phyloP scores from a whole-genome alignment of 2,797 vertebrate genomes.

The Peromyscus attwateri region DNA sequence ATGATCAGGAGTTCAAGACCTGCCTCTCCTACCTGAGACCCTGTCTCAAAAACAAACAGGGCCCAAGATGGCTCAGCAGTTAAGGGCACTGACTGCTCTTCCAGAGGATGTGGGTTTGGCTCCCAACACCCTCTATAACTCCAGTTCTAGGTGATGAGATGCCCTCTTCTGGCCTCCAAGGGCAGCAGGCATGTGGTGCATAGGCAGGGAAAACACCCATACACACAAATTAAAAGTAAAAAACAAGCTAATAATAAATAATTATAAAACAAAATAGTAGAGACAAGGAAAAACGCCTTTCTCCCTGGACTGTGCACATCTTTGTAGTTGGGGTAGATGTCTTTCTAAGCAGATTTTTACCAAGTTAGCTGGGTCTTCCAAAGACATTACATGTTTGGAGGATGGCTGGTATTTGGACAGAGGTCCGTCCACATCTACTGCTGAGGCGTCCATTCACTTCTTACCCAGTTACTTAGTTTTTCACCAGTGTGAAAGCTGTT shows the following conservation, averaged over 20 bases:
- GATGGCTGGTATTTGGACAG: neutral
- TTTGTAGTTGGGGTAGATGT: neutral
- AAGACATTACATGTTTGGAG: neutral
- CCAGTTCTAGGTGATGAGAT: neutral
- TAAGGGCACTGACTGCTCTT: neutral
- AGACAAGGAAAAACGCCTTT: neutral
- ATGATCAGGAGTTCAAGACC: neutral
- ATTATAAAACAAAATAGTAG: neutral
- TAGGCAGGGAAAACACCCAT: neutral
- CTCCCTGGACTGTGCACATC: neutral
- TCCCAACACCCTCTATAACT: neutral
- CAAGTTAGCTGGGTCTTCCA: neutral
- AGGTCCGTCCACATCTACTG: neutral
- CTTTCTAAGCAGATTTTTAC: conserved; percentile 12
- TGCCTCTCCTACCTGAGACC: neutral
- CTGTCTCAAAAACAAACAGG: neutral
- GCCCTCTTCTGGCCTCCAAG: neutral
- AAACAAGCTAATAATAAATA: neutral
- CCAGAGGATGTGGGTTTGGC: neutral
- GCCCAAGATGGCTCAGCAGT: neutral
- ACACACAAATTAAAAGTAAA: neutral
- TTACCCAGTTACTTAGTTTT: neutral
- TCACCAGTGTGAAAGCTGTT: neutral
- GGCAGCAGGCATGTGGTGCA: neutral
- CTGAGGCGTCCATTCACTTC: neutral